Conservation (phyloP, 2,888 invertebrate genomes). For the Esperia sulphurella region DNA sequence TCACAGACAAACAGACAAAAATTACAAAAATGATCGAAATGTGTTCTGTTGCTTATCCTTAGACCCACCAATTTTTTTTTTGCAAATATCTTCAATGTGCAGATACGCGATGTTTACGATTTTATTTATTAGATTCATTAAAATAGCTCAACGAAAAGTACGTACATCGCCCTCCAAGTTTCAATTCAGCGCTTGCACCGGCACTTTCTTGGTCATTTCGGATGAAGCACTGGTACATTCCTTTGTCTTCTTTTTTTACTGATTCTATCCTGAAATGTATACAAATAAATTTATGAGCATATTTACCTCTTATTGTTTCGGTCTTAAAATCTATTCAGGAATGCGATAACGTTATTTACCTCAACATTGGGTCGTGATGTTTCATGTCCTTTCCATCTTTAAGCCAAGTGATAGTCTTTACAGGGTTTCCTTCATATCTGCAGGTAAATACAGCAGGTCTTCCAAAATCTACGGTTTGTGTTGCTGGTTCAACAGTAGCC, state of each 20-base stretch:
- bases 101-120: too few species aligned
- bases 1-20: too few species aligned
- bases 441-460: constrained; percentile 95
- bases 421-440: constrained; percentile 93
- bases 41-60: too few species aligned
- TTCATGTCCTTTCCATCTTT: constrained; percentile 94
- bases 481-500: constrained; percentile 92
- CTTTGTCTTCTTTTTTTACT: constrained; percentile 95
- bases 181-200: constrained; percentile 94
- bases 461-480: constrained; percentile 96
- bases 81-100: too few species aligned
- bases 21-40: too few species aligned
- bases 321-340: too few species aligned
- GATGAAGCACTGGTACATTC: constrained; percentile 98
- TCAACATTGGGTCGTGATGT: constrained; percentile 88
- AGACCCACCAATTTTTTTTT: too few species aligned
- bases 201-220: constrained; percentile 96
- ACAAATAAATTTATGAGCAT: neutral
- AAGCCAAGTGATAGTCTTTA: constrained; percentile 94
- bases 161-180: constrained; percentile 93
- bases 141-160: constrained; percentile 13
- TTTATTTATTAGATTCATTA: too few species aligned
- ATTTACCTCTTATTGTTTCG: neutral
- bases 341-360: constrained; percentile 32
- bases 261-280: constrained; percentile 84